These are phyloP conservation scores for Alces alces DNA, from an alignment of 2,113 vertebrate genomes.

Conservation along the genomic window DNA sequence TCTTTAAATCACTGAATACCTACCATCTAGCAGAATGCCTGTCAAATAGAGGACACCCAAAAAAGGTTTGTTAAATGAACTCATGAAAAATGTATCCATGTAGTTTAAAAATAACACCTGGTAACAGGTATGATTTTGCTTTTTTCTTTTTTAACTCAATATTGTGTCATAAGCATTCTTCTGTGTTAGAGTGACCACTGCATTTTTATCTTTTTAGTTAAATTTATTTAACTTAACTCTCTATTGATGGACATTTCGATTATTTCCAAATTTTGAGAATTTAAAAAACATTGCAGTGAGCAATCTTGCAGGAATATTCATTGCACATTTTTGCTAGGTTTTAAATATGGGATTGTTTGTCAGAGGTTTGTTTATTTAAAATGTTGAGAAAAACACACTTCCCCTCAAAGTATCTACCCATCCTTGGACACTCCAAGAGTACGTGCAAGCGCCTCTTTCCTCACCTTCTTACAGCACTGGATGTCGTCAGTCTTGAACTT, in stretches of 20 bases:
- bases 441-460: background rate
- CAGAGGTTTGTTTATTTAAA: constrained; percentile 21
- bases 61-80: constrained; percentile 24
- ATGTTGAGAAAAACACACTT: background rate
- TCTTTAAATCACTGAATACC: background rate
- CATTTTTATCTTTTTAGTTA: constrained; percentile 4
- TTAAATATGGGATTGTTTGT: constrained; percentile 13
- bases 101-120: background rate
- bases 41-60: background rate
- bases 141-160: background rate
- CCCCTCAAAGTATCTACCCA: background rate
- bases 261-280: constrained; percentile 10
- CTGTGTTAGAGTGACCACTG: background rate
- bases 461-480: background rate
- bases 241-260: background rate
- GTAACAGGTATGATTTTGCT: background rate
- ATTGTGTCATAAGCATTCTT: background rate
- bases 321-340: constrained; percentile 36
- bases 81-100: background rate
- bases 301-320: background rate
- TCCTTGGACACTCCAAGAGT: background rate
- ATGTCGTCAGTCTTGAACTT: background rate
- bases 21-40: background rate
- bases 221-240: background rate
- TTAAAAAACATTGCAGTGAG: constrained; percentile 1